Evolutionary conservation across 2,113 vertebrate genomes (phyloP).

Genomic region (Trochalopteron elliotii): DNA sequence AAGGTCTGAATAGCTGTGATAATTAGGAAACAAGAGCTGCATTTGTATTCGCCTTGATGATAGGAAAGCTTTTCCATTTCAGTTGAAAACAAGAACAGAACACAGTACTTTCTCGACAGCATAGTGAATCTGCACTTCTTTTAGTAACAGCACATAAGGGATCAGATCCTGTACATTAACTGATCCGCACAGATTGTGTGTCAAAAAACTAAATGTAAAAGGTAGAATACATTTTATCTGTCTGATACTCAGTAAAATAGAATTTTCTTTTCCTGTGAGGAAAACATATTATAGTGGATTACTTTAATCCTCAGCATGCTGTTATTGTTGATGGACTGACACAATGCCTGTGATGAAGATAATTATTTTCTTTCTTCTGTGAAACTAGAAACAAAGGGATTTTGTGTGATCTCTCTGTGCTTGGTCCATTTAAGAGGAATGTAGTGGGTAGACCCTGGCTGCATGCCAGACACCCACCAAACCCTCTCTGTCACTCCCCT

Average conservation of each 20-base stretch:
- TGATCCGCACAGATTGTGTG: neutral
- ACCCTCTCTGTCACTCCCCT: neutral
- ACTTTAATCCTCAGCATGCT: neutral
- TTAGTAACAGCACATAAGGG: neutral
- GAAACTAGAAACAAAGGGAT: neutral
- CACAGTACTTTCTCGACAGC: neutral
- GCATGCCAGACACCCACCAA: rapidly evolving
- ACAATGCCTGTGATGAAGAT: neutral
- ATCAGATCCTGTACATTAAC: neutral
- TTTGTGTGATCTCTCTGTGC: neutral
- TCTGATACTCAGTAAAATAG: neutral
- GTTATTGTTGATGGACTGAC: neutral
- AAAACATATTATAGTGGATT: neutral
- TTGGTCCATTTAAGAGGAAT: neutral
- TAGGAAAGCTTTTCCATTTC: neutral
- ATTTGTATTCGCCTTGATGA: neutral
- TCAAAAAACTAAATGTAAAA: neutral
- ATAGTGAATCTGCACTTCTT: neutral
- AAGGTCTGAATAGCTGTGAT: constrained; percentile 22
- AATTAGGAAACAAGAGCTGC: constrained; percentile 14
- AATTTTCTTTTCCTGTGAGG: neutral
- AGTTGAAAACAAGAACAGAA: neutral
- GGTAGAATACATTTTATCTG: neutral
- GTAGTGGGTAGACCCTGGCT: neutral
- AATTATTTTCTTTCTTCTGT: neutral